Base-by-base conservation (phyloP, 2,797 vertebrate genomes). In the Sebastes kiyomatsui region DNA sequence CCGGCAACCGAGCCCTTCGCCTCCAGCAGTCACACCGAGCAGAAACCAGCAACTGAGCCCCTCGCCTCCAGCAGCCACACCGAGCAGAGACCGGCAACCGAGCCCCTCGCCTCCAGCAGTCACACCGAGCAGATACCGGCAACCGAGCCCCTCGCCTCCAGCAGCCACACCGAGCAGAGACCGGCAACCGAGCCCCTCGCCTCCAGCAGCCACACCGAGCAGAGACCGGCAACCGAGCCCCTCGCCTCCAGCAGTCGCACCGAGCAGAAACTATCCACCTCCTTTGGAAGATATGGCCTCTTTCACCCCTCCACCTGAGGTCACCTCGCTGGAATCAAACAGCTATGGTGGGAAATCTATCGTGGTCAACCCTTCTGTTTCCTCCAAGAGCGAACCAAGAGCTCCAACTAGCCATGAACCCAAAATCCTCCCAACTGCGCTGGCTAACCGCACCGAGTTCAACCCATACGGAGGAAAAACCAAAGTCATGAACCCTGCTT, bases 271-370 rank as follows among this genome's bases (percentile, higher is more conserved):
- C 80, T 25, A 5, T 5, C 54, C 85, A 27, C 71, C 89, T 68
- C 81, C 52, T 38, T 2, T 32, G n/a, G 86, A 90, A 55, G 54
- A n/a, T 49, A 72, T 49, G 20, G 20, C 54, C 2, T 8, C 88
- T 0, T 0, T 30, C 2, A 1, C 69, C 12, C 75, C 83, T 4
- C 81, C 79, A 0, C 35, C 90, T 1, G 94, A 95, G n/a, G 84
- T 95, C 49, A 75, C 71, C 8, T 89, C 76, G 0, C 75, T 84
- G 14, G 93, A 91, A 66, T 93, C 93, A 52, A 96, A 96, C 92
- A 93, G 80, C 82, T 96, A 94, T 0, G 95, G 96, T 52, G 95
- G 95, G 6, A 96, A 96, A 80, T 93, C 94, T 54, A 90, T 95
- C 0, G 2, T 83, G 12, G 79, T 96, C 13, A 85, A 92, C 28